These are phyloP conservation scores for Electrophaes corylata DNA, from an alignment of 2,888 invertebrate species.

Conservation along the genomic window DNA sequence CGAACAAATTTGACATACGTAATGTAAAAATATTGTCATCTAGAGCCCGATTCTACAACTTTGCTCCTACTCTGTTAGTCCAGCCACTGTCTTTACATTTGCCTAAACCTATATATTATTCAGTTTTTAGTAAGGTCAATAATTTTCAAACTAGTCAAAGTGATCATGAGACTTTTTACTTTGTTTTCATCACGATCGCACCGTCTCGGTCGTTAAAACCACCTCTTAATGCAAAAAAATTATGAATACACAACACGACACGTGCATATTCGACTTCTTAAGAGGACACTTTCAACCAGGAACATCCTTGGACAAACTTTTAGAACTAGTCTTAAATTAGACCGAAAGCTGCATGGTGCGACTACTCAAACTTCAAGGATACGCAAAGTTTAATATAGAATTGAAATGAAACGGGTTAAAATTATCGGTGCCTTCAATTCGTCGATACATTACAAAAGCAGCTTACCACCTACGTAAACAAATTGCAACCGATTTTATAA, in stretches of 20 bases:
- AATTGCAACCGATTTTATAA: not conserved
- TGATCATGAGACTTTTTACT: not conserved
- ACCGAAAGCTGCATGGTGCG: not conserved
- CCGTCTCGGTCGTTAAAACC: not conserved
- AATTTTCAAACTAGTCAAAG: too few species aligned
- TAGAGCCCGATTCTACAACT: too few species aligned
- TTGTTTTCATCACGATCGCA: not conserved
- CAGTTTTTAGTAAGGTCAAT: too few species aligned
- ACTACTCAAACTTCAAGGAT: not conserved
- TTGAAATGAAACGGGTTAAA: not conserved
- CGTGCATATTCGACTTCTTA: not conserved
- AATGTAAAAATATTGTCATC: too few species aligned
- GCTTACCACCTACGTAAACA: not conserved
- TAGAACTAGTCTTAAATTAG: not conserved
- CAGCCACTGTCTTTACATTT: too few species aligned
- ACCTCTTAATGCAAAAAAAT: not conserved
- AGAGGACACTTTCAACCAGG: not conserved
- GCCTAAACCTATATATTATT: too few species aligned
- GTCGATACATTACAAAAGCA: not conserved
- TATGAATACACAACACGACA: not conserved
- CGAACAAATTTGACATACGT: too few species aligned
- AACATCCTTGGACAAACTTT: not conserved
- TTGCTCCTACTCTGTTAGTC: too few species aligned
- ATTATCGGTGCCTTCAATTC: not conserved
- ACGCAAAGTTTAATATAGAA: conserved; percentile 1